Evolutionary conservation across 1,140 invertebrate genomes (phyloP), one percentile per base, ranked within the genome.

Genomic region (Nomia melanderi): DNA sequence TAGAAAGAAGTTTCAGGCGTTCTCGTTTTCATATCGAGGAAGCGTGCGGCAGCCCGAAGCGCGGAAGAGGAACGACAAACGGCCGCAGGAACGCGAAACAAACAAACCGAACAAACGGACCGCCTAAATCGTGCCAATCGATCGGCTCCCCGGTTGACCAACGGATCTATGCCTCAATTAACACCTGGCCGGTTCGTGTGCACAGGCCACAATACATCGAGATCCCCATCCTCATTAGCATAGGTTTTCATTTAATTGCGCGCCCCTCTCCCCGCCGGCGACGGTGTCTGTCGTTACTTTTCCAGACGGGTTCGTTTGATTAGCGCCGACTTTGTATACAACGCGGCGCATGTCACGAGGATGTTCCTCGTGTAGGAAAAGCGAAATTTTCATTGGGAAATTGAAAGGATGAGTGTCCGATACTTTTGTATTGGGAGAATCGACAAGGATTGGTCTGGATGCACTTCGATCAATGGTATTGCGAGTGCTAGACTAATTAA

Each of bases 81-180:
- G n/a, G 47, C 17, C 47, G 41, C 41, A 44, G 41, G 41, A 44
- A 44, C 41, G 41, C 41, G 41, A 44, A 81, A 65, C 79, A 82
- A 82, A 77, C 80, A 81, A 82, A 71, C 60, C 47, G 62, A 77
- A 72, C 79, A 81, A 82, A 82, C 79, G 73, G 56, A 47, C 75
- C 80, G 59, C 71, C 63, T 82, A 77, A 82, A 82, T 82, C 79
- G 73, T 54, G 73, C 73, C 80, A 81, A 81, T 74, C 72, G 36
- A 75, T 69, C 69, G 80, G 25, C 14, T 27, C 75, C 25, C 29
- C 47, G 60, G 79, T 81, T 81, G 70, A 76, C 65, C 69, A 77
- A 29, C 66, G 73, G 66, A 82, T 82, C 79, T 77, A 54, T 41
- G 47, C 76, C 36, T 81, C 76, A 71, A 81, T 77, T 66, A 65